Evolutionary conservation across 92 coral and sea anemone genomes (phyloP), one percentile per base, ranked within the genome.

Genomic region (Epizoanthus fatuus): DNA sequence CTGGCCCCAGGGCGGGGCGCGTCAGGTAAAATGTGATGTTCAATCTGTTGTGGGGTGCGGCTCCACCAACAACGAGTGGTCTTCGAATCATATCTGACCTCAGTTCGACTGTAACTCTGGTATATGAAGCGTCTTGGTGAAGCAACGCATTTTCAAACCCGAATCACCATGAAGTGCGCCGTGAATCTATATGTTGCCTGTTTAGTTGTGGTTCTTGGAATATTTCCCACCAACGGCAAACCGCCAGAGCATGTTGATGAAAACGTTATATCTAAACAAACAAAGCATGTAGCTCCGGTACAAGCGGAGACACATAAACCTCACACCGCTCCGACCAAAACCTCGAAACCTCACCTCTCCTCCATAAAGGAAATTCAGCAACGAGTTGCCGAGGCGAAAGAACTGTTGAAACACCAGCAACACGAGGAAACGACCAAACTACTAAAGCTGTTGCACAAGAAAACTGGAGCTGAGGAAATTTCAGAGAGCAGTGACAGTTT

Each of bases 401-500:
- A 86, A 3, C 73, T 64, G 37, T 63, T 63, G 5, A 90, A 80
- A 63, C 86, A 75, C 25, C 20, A 75, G 51, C 83, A 89, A 42
- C 75, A 80, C 37, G 90, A 65, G 10, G 69, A 58, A 19, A 47
- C 90, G 0, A 86, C 80, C 51, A 67, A 51, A 37, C 35, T 78
- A 22, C 72, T 77, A 16, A 70, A 68, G 47, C 76, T 81, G 9
- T 49, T 87, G 15, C 84, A 84, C 54, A 55, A 66, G 17, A 90
- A 67, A 13, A 51, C 58, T 2, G 60, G 74, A 17, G 63, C 52
- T 68, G 81, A 64, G 9, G 98, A 95, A 69, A 80, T 92, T 25
- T 47, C 60, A 57, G 94, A 92, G 63, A 85, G 75, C 16, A 92
- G 87, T 47, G 60, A 79, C 16, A 92, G 96, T 70, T 97, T 97